Evolutionary conservation across 2,888 invertebrate genomes (phyloP), one percentile per base, ranked within the genome.

Genomic region (Auanema freiburgensis): DNA sequence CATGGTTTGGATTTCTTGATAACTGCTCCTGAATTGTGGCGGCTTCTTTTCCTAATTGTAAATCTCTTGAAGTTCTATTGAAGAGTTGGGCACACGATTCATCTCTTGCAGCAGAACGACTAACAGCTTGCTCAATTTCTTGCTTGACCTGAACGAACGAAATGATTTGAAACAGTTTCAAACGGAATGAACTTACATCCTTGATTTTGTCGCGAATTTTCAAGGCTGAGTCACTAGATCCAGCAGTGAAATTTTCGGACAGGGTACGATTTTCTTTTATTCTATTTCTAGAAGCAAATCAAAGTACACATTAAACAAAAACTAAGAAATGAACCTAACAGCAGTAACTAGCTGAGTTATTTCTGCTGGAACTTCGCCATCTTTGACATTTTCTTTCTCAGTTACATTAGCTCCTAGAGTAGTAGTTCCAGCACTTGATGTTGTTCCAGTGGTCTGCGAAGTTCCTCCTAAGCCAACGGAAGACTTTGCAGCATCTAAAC

Each of bases 161-260:
- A 6, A 33, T 33, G 3, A 52, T 52, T 6, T 10, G 6, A 6
- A 24, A 4, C 2, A 6, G 11, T 6, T 5, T 52, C 3, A 4
- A 2, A 52, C 11, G 23, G 18, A 41, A n/a, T 1, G 16, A 56
- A 24, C 24, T 2, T 40, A 66, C 66, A 25, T 66, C 56, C 33
- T 63, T 59, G 6, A 66, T 50, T 21, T 44, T 51, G 24, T 55
- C 55, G 43, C 59, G 58, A n/a, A 63, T 59, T 40, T 49, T 55
- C 23, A 59, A 41, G 16, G 55, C 59, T 4, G 24, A 63, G 14
- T 63, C 63, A 23, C 52, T 59, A 5, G 63, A 59, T 2, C 24
- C 41, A 16, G 51, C 53, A 23, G 59, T 50, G n/a, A 63, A 63
- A 11, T 63, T 43, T 25, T 66, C 63, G 23, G 63, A 56, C n/a